phyloP scores from a whole-genome alignment of 2,888 invertebrate species.

The Melikaiella ostensackeni region DNA sequence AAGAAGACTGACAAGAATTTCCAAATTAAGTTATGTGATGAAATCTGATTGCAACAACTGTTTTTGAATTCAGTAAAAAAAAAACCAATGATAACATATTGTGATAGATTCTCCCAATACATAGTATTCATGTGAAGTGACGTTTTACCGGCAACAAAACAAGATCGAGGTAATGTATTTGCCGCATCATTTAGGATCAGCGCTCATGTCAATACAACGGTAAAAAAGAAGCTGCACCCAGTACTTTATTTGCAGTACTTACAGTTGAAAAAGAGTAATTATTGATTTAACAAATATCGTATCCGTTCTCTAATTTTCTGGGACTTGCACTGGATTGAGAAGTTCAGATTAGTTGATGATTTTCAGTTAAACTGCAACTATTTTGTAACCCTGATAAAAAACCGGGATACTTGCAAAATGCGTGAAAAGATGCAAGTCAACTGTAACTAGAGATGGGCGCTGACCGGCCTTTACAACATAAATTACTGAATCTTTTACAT shows the following conservation, averaged over 20 bases:
- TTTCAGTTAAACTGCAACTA: not conserved
- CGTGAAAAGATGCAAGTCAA: constrained; percentile 21
- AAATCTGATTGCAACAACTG: not conserved
- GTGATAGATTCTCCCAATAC: too few species aligned
- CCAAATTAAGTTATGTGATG: not conserved
- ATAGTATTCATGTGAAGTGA: not conserved
- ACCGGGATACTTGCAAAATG: constrained; percentile 19
- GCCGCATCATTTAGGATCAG: not conserved
- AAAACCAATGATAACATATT: not conserved
- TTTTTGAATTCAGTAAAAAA: not conserved
- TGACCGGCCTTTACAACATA: too few species aligned
- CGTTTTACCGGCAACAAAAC: not conserved
- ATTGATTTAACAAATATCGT: not conserved
- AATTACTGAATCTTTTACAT: too few species aligned
- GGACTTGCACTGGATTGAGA: not conserved
- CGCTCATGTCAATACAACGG: not conserved
- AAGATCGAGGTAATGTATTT: not conserved
- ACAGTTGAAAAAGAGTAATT: not conserved
- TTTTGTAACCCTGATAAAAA: constrained; percentile 10
- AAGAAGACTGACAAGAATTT: not conserved
- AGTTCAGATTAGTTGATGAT: not conserved
- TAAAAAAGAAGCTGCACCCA: not conserved
- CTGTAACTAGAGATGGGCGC: too few species aligned
- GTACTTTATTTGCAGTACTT: not conserved
- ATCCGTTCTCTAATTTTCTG: not conserved